These are phyloP conservation scores for Setipinna tenuifilis DNA, from an alignment of 2,797 vertebrate genomes.

Conservation along the genomic window DNA sequence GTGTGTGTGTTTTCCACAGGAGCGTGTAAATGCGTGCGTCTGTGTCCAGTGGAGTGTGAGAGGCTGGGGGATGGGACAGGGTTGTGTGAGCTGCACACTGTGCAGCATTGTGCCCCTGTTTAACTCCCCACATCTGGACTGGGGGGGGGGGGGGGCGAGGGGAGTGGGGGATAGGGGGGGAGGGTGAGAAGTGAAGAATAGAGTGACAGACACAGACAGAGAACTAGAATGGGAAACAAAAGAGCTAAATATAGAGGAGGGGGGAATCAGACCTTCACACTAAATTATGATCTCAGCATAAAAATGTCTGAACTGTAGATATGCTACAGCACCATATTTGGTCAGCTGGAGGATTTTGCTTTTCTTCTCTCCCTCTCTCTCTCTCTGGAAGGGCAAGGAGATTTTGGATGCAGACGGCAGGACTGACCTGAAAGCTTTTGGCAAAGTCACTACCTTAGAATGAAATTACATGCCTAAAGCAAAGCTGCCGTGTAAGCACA, in stretches of 20 bases:
- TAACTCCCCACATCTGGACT: conserved; percentile 73
- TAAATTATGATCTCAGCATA: conserved; percentile 58
- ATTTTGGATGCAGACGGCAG: not conserved
- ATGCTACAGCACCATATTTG: conserved; percentile 64
- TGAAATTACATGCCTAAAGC: not conserved
- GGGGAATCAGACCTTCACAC: conserved; percentile 44
- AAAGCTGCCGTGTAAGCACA: not conserved
- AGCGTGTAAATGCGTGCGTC: not conserved
- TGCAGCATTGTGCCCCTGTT: conserved; percentile 73
- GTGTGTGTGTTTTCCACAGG: not conserved
- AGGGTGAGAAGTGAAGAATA: not conserved
- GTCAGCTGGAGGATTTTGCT: conserved; percentile 37
- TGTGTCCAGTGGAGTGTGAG: conserved; percentile 5
- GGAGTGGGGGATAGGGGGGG: not conserved
- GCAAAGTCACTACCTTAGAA: not conserved
- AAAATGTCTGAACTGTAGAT: conserved; percentile 57
- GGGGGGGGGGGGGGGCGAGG: conserved; percentile 62
- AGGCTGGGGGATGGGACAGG: conserved; percentile 16
- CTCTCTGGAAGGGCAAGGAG: conserved; percentile 36
- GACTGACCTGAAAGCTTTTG: not conserved
- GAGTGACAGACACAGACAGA: not conserved
- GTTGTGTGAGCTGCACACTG: conserved; percentile 67
- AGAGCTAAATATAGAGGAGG: conserved; percentile 43
- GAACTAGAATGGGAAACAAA: not conserved
- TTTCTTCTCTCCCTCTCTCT: not conserved